Base-by-base conservation (phyloP, 2,113 vertebrate genomes). In the Thomomys bottae region DNA sequence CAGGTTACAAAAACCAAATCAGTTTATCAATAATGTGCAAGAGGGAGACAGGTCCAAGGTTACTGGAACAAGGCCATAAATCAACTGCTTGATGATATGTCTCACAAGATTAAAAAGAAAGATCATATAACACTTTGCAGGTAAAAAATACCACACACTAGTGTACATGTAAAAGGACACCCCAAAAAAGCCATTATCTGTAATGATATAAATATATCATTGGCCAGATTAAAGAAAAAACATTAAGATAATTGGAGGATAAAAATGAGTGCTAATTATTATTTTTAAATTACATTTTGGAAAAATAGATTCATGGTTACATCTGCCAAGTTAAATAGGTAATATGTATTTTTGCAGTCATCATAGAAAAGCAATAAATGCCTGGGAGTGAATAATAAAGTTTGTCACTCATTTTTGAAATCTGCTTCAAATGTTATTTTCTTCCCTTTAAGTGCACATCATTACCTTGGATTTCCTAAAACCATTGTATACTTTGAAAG, bases 21-120 rank as follows among this genome's bases (percentile, higher is more conserved):
- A 94, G 96, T 97, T 96, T 96, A 95, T 96, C 95, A 95, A 91
- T 95, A 97, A 97, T 93, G 94, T 96, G 79, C 84, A 96, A 95
- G 84, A 96, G 68, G 95, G 96, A 95, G 94, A 92, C 93, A 89
- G 89, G 91, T 90, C 95, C 96, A 96, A 96, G 95, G 93, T 96
- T 95, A 96, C 92, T 89, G 94, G 97, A 84, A 76, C 88, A 96
- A 96, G 94, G 91, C 77, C 90, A 93, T 96, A 97, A 96, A 97
- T 97, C 96, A 97, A 18, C 64, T 91, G 59, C 76, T 92, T 82
- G 61, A 77, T 0, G 15, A 66, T 76, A 34, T 68, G 87, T 92
- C 93, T 92, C 87, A 61, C 77, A 82, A 94, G 93, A 96, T 96
- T 95, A 96, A 95, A 94, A 90, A 89, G 68, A 91, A 40, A 88